Evolutionary conservation across 2,113 vertebrate genomes (phyloP), one percentile per base, ranked within the genome.

Genomic region (Gallinago paraguaiae): DNA sequence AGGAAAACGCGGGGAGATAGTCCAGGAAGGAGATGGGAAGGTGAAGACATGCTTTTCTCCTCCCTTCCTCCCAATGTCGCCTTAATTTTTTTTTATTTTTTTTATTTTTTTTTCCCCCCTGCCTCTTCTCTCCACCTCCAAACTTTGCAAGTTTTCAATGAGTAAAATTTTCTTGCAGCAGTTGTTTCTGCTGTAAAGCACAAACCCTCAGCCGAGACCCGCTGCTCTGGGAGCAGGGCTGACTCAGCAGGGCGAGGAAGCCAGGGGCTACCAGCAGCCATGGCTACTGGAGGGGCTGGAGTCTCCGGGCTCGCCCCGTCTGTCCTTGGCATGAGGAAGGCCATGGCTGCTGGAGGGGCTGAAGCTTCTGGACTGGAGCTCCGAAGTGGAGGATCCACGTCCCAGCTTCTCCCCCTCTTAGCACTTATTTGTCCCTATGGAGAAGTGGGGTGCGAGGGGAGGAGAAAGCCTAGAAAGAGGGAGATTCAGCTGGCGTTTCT

Each of bases 251-350:
- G 17, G 45, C 3, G 3, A 17, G 41, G 35, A 7, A 1, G 35
- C 8, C 33, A 19, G 53, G 23, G 16, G 10, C 43, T 4, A 4
- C 4, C 10, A 33, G 35, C 60, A 59, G 56, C 70, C 43, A 0
- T 2, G 56, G 63, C 75, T 45, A 5, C 69, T 20, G 20, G 37
- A 3, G 35, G 17, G 48, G 13, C 2, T 24, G 35, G 60, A 10
- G 60, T 5, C 25, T 5, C 39, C 3, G 6, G 23, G 48, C 19
- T 33, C 18, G 10, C 43, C 64, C 35, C 2, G 0, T 9, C 23
- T 5, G 5, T 11, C 67, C 39, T n/a, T 7, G 31, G 68, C 0
- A 0, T 3, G 30, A 54, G 3, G 9, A 54, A 28, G 53, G 15
- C 51, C 51, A 17, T 30, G 27, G 51, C 27, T 30, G 17, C 51